Evolutionary conservation across 2,797 vertebrate genomes (phyloP).

Genomic region (Nothura maculosa): DNA sequence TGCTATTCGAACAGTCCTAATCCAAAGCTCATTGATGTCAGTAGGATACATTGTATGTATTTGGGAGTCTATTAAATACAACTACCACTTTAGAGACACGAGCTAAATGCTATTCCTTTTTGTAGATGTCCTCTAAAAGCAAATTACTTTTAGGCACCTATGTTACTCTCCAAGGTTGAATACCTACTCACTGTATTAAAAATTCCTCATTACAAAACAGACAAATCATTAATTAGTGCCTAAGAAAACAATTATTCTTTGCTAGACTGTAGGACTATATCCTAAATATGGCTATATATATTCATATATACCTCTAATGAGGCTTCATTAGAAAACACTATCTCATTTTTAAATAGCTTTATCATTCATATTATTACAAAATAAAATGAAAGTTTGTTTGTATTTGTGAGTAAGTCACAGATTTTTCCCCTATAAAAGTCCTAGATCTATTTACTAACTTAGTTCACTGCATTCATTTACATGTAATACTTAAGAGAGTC

Average conservation of each 20-base stretch:
- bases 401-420: neutral
- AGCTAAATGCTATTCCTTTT: neutral
- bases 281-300: neutral
- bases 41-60: neutral
- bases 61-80: neutral
- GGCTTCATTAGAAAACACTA: neutral
- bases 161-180: slow-evolving; percentile 2
- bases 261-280: neutral
- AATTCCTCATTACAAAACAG: neutral
- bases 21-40: neutral
- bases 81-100: neutral
- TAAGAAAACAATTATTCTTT: slow-evolving; percentile 7
- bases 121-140: neutral
- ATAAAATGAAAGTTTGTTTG: neutral
- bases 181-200: neutral
- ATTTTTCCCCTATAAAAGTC: neutral
- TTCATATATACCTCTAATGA: neutral
- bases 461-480: neutral
- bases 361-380: neutral
- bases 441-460: neutral
- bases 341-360: neutral
- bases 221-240: slow-evolving; percentile 22
- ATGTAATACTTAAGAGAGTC: neutral
- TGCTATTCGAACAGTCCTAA: neutral
- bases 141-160: slow-evolving; percentile 14